Evolutionary conservation across 2,113 vertebrate genomes (phyloP).

Genomic region (Paraplagusia blochii): DNA sequence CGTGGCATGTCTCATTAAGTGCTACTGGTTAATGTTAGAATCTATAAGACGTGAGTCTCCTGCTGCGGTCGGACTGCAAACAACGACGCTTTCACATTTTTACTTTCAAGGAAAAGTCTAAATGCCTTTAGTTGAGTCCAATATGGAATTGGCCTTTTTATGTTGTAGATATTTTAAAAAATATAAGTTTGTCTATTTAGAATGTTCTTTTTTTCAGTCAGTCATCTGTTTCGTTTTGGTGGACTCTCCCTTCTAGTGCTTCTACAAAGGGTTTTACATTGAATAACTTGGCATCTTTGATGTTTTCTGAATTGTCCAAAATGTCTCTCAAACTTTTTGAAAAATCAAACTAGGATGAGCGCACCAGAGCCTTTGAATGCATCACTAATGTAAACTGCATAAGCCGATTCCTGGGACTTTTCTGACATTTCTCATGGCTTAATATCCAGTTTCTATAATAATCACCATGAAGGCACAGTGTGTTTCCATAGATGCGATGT

Average conservation of each 20-base stretch:
- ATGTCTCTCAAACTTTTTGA: conserved; percentile 31
- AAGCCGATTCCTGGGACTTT: conserved; percentile 20
- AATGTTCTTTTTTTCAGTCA: too few species aligned
- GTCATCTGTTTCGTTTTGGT: too few species aligned
- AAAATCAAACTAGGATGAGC: conserved; percentile 34
- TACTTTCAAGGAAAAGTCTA: conserved; percentile 32
- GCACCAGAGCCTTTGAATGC: conserved; percentile 14
- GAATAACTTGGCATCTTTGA: too few species aligned
- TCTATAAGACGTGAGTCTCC: conserved; percentile 21
- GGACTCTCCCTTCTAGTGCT: too few species aligned
- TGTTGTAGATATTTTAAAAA: too few species aligned
- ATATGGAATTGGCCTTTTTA: too few species aligned
- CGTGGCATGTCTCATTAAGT: conserved; percentile 53
- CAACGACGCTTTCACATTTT: conserved; percentile 53
- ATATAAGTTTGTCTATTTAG: too few species aligned
- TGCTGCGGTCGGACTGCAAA: conserved; percentile 18
- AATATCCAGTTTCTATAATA: conserved; percentile 39
- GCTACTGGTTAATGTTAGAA: conserved; percentile 51
- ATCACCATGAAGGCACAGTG: conserved; percentile 9
- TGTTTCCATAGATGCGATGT: conserved; percentile 17
- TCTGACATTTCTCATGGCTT: conserved; percentile 36
- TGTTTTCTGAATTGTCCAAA: conserved; percentile 1
- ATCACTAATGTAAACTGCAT: conserved; percentile 4
- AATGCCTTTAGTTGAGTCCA: too few species aligned
- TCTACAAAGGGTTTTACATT: too few species aligned